Evolutionary conservation across 2,888 invertebrate genomes (phyloP), one percentile per base, ranked within the genome.

Genomic region (Zaprionus lineosus): DNA sequence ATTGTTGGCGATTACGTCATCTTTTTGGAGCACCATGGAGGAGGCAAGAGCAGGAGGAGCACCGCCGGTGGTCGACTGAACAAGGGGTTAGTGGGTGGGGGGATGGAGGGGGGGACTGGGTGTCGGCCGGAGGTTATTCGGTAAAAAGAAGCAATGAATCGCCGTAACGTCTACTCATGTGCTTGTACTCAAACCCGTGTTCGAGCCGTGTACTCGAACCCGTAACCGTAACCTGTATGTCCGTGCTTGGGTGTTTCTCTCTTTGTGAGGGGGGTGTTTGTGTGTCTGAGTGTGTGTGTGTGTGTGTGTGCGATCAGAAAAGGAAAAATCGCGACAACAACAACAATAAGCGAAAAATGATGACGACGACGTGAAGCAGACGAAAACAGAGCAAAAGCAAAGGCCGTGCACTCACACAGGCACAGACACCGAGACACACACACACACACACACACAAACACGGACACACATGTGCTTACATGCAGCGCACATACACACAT

Each of bases 311-410:
- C 16, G 48, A 47, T 48, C 47, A 55, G 47, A 68, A 68, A 68
- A 71, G 66, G 60, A 66, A 68, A 53, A 68, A 71, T 65, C 29
- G 28, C 50, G 34, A 28, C 40, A 53, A 46, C 12, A 34, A 9
- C 50, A 56, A 31, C 43, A 61, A 58, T 34, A 60, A 57, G 39
- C 24, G 48, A 29, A 69, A 67, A 47, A 68, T 51, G 58, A 50
- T 50, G 58, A 64, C 48, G 57, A 57, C 43, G 28, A 37, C 33
- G 47, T 37, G 28, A 26, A 44, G 36, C 47, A 39, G 46, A 24
- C 37, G 43, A 34, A 70, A 70, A 52, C 58, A 70, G 65, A 70
- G 48, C 44, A 70, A 70, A 70, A 67, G 50, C 34, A 60, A 64
- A 58, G 48, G 50, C 66, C 46, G 21, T 44, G 26, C 41, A 61